Evolutionary conservation across 1,140 invertebrate genomes (phyloP).

Genomic region (Musca vetustissima): DNA sequence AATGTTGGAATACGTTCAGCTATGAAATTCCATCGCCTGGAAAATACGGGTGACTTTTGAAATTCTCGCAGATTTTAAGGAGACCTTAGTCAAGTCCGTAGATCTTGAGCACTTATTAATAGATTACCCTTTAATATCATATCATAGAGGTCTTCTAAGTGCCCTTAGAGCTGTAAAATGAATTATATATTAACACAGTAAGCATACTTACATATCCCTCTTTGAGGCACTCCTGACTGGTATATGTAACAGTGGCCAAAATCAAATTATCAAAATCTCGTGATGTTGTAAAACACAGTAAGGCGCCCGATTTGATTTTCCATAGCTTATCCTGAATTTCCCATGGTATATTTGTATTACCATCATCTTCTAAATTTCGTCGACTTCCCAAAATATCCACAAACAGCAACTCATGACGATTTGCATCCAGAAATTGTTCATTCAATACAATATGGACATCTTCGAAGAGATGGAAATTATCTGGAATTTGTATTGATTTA

Average conservation of each 20-base stretch:
- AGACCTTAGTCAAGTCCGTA: no score
- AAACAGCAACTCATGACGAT: slow-evolving; percentile 38
- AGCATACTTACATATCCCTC: slow-evolving; percentile 58
- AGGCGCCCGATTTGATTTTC: slow-evolving; percentile 68
- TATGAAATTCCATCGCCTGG: no score
- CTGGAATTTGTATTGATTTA: slow-evolving; percentile 34
- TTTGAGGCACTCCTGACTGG: slow-evolving; percentile 57
- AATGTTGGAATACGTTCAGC: no score
- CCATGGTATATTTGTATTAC: background rate
- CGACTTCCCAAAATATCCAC: slow-evolving; percentile 32
- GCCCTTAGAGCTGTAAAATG: no score
- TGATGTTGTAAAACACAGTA: slow-evolving; percentile 68
- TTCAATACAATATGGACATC: slow-evolving; percentile 39
- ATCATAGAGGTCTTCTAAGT: no score
- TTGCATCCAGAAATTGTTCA: slow-evolving; percentile 33
- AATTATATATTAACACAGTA: no score
- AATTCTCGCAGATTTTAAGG: no score
- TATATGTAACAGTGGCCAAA: slow-evolving; percentile 67
- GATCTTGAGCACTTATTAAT: no score
- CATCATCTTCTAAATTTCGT: background rate
- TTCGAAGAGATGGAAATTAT: slow-evolving; percentile 47
- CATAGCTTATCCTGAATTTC: slow-evolving; percentile 23
- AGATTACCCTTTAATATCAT: no score
- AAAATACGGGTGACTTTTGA: no score
- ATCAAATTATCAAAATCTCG: slow-evolving; percentile 69